phyloP scores from a whole-genome alignment of 2,888 invertebrate species.

The Eurytoma adleriae region DNA sequence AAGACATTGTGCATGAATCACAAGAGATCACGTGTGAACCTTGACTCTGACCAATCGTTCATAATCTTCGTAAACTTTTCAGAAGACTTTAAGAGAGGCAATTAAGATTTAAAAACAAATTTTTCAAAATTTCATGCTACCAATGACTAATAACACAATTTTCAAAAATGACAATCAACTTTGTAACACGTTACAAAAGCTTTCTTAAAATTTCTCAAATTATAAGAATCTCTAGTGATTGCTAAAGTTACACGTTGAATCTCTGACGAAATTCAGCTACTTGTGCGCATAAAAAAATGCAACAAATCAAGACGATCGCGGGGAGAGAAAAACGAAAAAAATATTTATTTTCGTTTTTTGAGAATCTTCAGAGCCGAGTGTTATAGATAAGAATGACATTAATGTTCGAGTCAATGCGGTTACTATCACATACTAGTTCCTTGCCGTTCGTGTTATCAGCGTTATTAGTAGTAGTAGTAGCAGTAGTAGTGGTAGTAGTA shows the following conservation, averaged over 20 bases:
- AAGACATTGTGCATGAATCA: slow-evolving; percentile 11
- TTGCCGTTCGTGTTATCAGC: slow-evolving; percentile 59
- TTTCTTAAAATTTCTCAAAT: too few relatives aligned
- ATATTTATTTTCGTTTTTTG: slow-evolving; percentile 19
- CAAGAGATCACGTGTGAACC: not conserved
- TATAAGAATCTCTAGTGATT: too few relatives aligned
- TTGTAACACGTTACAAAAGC: too few relatives aligned
- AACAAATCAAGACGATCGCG: slow-evolving; percentile 5
- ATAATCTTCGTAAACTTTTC: too few relatives aligned
- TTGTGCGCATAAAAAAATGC: slow-evolving; percentile 1
- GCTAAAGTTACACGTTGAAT: too few relatives aligned
- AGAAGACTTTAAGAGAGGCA: too few relatives aligned
- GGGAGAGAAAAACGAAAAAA: slow-evolving; percentile 19
- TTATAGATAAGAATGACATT: slow-evolving; percentile 68
- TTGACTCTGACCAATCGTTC: not conserved
- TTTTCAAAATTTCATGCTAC: too few relatives aligned
- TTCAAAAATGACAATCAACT: too few relatives aligned
- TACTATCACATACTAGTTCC: slow-evolving; percentile 60
- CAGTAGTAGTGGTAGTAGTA: slow-evolving; percentile 43
- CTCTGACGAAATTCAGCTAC: not conserved
- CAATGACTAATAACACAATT: too few relatives aligned
- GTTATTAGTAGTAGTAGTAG: slow-evolving; percentile 50
- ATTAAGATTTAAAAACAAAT: too few relatives aligned
- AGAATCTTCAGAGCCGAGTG: slow-evolving; percentile 66
- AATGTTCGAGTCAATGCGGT: slow-evolving; percentile 62